These are phyloP conservation scores for Drosophila trapezifrons DNA, from an alignment of 1,140 invertebrate genomes.

Conservation along the genomic window DNA sequence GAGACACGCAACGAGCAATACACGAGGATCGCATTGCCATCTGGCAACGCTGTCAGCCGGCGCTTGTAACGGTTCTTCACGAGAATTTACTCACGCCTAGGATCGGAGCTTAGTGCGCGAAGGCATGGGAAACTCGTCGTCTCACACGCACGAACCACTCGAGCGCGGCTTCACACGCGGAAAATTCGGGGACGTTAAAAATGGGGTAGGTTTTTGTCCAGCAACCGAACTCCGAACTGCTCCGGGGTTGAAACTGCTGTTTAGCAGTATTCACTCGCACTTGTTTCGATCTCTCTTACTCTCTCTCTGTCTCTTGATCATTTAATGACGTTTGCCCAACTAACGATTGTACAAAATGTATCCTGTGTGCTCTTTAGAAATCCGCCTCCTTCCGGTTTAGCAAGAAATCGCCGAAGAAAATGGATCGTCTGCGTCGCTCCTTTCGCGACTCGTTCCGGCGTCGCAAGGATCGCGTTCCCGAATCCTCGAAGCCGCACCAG, in stretches of 20 bases:
- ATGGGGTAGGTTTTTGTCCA: conserved; percentile 78
- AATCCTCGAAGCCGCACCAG: conserved; percentile 97
- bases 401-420: conserved; percentile 90
- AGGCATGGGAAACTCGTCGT: conserved; percentile 84
- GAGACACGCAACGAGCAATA: conserved; percentile 22
- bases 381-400: conserved; percentile 86
- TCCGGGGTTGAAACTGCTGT: conserved; percentile 33
- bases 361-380: conserved; percentile 78
- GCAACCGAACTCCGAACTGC: conserved; percentile 7
- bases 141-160: conserved; percentile 84
- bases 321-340: not conserved
- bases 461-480: conserved; percentile 92
- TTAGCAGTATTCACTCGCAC: conserved; percentile 38
- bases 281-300: conserved; percentile 62
- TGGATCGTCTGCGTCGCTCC: conserved; percentile 95
- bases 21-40: conserved; percentile 24
- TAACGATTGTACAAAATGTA: conserved; percentile 13
- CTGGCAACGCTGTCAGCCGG: conserved; percentile 62
- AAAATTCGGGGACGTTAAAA: conserved; percentile 84
- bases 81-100: conserved; percentile 71
- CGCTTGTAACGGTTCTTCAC: conserved; percentile 69
- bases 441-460: conserved; percentile 96
- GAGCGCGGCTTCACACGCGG: conserved; percentile 84
- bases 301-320: conserved; percentile 1
- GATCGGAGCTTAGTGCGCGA: conserved; percentile 9